A percentile compares a stretch with the other conserved stretches of the same genome.
phyloP scores from a whole-genome alignment of 2,113 vertebrate species.

The Eidolon helvum region DNA sequence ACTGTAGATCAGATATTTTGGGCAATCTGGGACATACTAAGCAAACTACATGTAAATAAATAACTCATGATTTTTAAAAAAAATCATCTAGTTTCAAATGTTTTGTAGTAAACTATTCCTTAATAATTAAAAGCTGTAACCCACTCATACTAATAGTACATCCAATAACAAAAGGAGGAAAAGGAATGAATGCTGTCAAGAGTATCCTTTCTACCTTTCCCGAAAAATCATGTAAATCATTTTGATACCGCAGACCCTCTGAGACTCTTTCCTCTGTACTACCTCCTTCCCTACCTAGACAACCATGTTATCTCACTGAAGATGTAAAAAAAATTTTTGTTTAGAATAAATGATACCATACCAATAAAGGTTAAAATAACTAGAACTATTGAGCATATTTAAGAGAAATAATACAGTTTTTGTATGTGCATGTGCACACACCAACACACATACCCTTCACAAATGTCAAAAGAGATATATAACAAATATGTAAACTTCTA shows the following conservation, averaged over 20 bases:
- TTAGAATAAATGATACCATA: conserved; percentile 6
- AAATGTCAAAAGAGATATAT: not conserved
- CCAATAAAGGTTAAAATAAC: conserved; percentile 11
- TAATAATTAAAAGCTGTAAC: not conserved
- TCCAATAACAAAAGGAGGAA: not conserved
- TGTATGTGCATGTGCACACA: not conserved
- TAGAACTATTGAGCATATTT: not conserved
- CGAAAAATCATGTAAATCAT: not conserved
- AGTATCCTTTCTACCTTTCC: not conserved
- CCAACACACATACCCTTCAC: not conserved
- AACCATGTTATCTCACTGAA: not conserved
- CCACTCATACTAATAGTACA: not conserved
- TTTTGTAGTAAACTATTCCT: not conserved
- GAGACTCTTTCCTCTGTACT: not conserved
- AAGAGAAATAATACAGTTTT: not conserved
- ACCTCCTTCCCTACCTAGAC: not conserved
- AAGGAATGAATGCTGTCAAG: not conserved
- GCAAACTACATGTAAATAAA: not conserved
- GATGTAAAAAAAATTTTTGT: not conserved
- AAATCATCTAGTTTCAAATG: conserved; percentile 7
- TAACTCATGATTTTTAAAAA: not conserved
- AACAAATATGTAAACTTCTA: not conserved
- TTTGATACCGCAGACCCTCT: not conserved
- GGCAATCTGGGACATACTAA: not conserved
- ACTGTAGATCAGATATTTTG: not conserved